These are phyloP conservation scores for Melieria omissa DNA, from an alignment of 2,888 invertebrate genomes.

Conservation along the genomic window DNA sequence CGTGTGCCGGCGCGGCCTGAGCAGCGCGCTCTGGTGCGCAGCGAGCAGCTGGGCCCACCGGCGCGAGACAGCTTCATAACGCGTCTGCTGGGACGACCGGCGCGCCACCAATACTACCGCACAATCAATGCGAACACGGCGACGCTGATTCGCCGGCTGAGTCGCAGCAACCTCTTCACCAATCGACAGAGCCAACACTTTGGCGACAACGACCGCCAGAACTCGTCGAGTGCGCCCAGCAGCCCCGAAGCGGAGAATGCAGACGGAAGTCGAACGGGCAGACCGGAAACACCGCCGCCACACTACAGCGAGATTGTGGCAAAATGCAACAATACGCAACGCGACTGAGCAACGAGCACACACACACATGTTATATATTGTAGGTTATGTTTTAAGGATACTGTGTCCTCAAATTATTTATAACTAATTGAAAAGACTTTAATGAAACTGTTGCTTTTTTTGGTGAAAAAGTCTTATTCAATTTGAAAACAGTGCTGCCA, in stretches of 20 bases:
- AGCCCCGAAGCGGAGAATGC: constrained; percentile 10
- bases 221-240: constrained; percentile 35
- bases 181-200: constrained; percentile 55
- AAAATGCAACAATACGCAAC: background rate
- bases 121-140: constrained; percentile 63
- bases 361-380: too few species aligned
- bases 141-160: constrained; percentile 62
- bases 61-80: constrained; percentile 57
- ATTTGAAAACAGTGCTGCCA: too few species aligned
- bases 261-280: background rate
- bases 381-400: too few species aligned
- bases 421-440: too few species aligned
- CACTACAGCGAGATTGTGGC: constrained; percentile 59
- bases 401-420: too few species aligned
- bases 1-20: constrained; percentile 7
- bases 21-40: constrained; percentile 9
- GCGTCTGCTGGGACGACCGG: constrained; percentile 63
- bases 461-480: too few species aligned
- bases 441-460: too few species aligned
- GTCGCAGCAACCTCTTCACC: constrained; percentile 63
- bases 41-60: constrained; percentile 27
- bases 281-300: constrained; percentile 65
- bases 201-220: constrained; percentile 43
- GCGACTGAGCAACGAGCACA: too few species aligned
- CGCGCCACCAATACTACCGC: constrained; percentile 62